Evolutionary conservation across 2,888 invertebrate species (phyloP), one percentile per base, ranked within the genome.

Genomic region (Mayetiola destructor): DNA sequence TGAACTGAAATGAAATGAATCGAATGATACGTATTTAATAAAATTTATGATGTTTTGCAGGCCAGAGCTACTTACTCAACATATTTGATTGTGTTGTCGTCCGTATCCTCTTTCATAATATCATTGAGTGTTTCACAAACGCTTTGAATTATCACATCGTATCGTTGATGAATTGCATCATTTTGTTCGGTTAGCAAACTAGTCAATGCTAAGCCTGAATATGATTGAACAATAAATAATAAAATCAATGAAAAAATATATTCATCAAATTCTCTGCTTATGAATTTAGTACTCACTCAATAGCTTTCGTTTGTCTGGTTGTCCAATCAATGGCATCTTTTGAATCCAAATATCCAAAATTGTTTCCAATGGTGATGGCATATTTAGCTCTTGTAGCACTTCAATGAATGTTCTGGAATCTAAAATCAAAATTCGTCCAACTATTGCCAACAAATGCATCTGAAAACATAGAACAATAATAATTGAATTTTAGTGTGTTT

Each of bases 301-400:
- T 30, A 94, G 76, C 71, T 95, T 95, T 65, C 86, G 80, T 69
- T 86, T 80, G 66, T 90, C 88, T 9, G 82, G 77, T 62, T 88
- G 86, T 0, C 85, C 80, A 3, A 90, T 82, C 56, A 82, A 73
- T 37, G 84, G 80, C 81, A 91, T 85, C 69, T 82, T 84, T 61
- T 80, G 80, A 8, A 88, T 77, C 88, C 90, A 92, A 0, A 84
- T 79, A 62, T 83, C 81, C 54, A 91, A 71, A 30, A 93, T 76
- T 64, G 79, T 79, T 55, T 78, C 79, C 55, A 92, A 72, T 56
- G 88, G 80, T 59, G 79, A 77, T 59, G 81, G 80, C 4, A 83
- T 80, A 29, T 78, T 78, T 39, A 70, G 60, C 59, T 72, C 70
- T 1, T 74, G 70, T 55, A 72, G 65, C 20, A 69, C 68, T 39